Base-by-base conservation (phyloP, 1,140 invertebrate genomes). In the Phenacoccus solenopsis region DNA sequence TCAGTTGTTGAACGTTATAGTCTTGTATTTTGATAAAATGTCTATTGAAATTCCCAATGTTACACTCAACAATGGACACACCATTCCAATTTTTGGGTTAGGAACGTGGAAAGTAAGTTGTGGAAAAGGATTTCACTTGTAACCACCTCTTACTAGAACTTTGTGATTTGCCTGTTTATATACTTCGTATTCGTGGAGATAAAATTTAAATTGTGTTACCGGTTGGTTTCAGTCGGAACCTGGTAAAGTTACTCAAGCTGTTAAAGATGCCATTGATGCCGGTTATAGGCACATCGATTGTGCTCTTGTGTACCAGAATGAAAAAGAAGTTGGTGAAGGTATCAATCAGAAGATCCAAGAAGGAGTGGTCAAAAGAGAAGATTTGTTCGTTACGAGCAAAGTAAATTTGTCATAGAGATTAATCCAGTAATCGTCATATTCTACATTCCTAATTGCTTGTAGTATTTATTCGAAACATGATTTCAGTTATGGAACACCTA, bases 211-310 rank as follows among this genome's bases (percentile, higher is more conserved):
- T n/a, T n/a, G n/a, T n/a, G n/a, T n/a, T n/a, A n/a, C n/a, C n/a
- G n/a, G n/a, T n/a, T n/a, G n/a, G n/a, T 76, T 77, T 13, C 74
- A 85, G 81, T 82, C 83, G 4, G 79, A 81, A 72, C 78, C 81
- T 24, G 81, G 81, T 61, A 80, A 85, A 72, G 83, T 87, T 0
- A 76, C 77, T 22, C 72, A 79, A 70, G 85, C 85, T 25, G 84
- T 88, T 0, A 81, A 81, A 81, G 80, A 78, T 79, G 91, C 90
- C 28, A 85, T 93, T 68, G 83, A 89, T 75, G 79, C 82, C 69
- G 91, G 91, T 0, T 94, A 94, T 78, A 78, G 91, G 1, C 90
- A 92, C 77, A 84, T 94, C 74, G 91, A 94, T 77, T 90, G 90
- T 80, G 90, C 91, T n/a, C 82, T 82, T 74, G 81, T 87, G 21